A percentile compares a stretch with the other conserved stretches of the same genome.
Conservation (phyloP, 2,888 invertebrate species). For the Xestia rhomboidea region DNA sequence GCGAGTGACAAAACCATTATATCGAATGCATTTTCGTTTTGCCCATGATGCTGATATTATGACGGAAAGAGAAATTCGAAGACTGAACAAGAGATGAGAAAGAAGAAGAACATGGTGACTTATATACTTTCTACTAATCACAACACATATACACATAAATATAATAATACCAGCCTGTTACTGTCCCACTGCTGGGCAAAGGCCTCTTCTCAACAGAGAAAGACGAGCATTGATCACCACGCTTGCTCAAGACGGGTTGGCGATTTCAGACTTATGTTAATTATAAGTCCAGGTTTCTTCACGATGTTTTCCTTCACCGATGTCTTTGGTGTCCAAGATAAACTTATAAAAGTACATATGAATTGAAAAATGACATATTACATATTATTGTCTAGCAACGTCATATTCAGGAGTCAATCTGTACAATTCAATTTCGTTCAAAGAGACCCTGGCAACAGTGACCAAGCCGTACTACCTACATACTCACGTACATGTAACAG, state of each 20-base stretch:
- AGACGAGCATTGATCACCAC: no score
- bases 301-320: no score
- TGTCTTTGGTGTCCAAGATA: no score
- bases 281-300: no score
- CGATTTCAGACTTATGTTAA: no score
- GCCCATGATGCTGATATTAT: not conserved
- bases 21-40: not conserved
- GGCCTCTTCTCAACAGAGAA: no score
- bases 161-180: no score
- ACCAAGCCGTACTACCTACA: conserved; percentile 8
- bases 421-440: conserved; percentile 21
- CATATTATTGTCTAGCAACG: not conserved
- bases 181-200: no score
- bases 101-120: not conserved
- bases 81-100: not conserved
- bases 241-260: no score
- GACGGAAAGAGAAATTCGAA: not conserved
- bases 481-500: not conserved
- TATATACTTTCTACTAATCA: not conserved
- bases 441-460: conserved; percentile 29
- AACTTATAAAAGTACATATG: no score
- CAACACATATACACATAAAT: not conserved
- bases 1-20: not conserved
- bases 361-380: no score
- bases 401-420: not conserved